These are phyloP conservation scores for Cistogaster globosa DNA, from an alignment of 2,888 invertebrate species.

Conservation along the genomic window DNA sequence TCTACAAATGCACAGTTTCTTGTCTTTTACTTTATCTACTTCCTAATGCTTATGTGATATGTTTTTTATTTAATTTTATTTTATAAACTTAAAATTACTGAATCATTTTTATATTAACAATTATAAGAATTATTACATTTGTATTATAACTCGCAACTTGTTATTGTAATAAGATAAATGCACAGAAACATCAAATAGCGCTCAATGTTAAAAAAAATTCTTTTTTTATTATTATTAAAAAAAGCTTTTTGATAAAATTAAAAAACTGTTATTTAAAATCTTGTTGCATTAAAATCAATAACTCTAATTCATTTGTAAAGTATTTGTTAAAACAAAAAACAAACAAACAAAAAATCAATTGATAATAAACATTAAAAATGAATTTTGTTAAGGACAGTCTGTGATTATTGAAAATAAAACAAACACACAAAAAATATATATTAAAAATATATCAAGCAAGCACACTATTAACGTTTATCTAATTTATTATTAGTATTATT, in stretches of 20 bases:
- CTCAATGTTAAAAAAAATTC: conserved; percentile 44
- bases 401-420: conserved; percentile 70
- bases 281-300: conserved; percentile 37
- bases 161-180: conserved; percentile 38
- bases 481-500: conserved; percentile 25
- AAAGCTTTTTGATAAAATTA: not conserved
- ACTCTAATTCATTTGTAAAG: conserved; percentile 18
- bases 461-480: conserved; percentile 50
- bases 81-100: conserved; percentile 23
- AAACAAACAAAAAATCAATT: conserved; percentile 32
- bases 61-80: conserved; percentile 53
- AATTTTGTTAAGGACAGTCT: conserved; percentile 71
- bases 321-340: conserved; percentile 51
- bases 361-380: conserved; percentile 71
- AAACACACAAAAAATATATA: conserved; percentile 43
- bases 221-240: conserved; percentile 25
- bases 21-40: conserved; percentile 33
- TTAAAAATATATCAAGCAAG: conserved; percentile 63
- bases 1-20: not conserved
- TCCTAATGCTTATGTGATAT: conserved; percentile 69
- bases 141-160: not conserved
- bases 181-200: conserved; percentile 57
- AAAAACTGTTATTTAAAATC: conserved; percentile 5
- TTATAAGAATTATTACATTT: not conserved
- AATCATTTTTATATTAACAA: not conserved